A percentile compares a stretch with the other conserved stretches of the same genome.
Evolutionary conservation across 2,888 invertebrate species (phyloP).

Genomic region (Diaperis boleti): DNA sequence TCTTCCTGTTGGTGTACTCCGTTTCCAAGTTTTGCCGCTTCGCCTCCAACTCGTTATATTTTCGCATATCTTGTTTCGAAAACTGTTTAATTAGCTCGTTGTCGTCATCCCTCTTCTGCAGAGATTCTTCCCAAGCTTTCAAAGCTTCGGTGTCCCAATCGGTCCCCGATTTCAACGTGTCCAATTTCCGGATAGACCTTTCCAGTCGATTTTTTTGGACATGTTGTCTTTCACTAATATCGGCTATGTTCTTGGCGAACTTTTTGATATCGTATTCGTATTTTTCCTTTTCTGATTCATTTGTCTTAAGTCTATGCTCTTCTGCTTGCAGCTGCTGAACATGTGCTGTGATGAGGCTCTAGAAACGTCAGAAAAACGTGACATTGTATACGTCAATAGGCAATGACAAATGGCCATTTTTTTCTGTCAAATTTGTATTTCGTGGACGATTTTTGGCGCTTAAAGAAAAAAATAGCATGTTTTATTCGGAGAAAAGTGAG

Average conservation of each 20-base stretch:
- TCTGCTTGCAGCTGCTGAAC: constrained; percentile 78
- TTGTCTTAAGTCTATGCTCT: constrained; percentile 66
- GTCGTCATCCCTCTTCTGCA: constrained; percentile 77
- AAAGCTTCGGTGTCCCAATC: constrained; percentile 78
- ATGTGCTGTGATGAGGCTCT: constrained; percentile 77
- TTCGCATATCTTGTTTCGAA: constrained; percentile 77
- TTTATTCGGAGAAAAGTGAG: no score
- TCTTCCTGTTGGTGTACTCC: constrained; percentile 67
- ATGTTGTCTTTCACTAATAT: constrained; percentile 66
- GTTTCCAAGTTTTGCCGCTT: constrained; percentile 68
- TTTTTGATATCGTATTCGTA: constrained; percentile 67
- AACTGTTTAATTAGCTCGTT: constrained; percentile 79
- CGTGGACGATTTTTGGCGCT: no score
- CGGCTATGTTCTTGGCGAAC: constrained; percentile 66
- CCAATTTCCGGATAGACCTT: constrained; percentile 73
- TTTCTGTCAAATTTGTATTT: no score
- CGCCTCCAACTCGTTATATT: constrained; percentile 73
- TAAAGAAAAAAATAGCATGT: no score
- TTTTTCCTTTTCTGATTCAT: constrained; percentile 67
- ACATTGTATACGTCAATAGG: not conserved
- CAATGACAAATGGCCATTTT: not conserved
- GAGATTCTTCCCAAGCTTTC: constrained; percentile 78
- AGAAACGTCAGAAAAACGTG: no score
- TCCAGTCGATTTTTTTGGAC: constrained; percentile 68
- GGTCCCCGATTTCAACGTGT: constrained; percentile 74